These are phyloP conservation scores for Myodes glareolus DNA, from an alignment of 2,113 vertebrate species.

Conservation along the genomic window DNA sequence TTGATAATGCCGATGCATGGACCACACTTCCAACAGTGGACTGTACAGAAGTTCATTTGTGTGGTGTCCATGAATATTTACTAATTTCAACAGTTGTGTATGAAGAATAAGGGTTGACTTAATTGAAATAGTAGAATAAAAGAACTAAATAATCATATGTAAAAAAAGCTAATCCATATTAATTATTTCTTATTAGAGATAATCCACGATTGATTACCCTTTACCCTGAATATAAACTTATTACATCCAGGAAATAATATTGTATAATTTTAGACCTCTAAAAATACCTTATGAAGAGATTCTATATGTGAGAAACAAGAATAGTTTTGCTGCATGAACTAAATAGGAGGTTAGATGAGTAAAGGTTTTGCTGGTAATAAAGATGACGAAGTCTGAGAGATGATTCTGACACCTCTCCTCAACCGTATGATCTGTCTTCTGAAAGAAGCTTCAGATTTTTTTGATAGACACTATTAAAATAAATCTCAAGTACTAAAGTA, in stretches of 20 bases:
- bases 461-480: neutral
- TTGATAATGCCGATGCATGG: neutral
- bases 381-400: neutral
- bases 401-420: neutral
- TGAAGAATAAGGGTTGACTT: neutral
- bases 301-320: neutral
- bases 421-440: neutral
- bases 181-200: neutral
- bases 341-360: neutral
- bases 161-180: neutral
- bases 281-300: neutral
- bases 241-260: neutral
- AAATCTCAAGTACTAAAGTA: neutral
- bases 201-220: neutral
- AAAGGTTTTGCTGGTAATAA: neutral
- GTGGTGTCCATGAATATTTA: neutral
- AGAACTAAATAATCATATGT: neutral
- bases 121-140: neutral
- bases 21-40: neutral
- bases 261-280: neutral
- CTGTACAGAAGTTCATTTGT: neutral
- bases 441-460: neutral
- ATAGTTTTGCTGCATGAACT: conserved; percentile 30
- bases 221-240: neutral
- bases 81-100: neutral